phyloP scores from a whole-genome alignment of 2,888 invertebrate genomes.

The Zelleria hepariella region DNA sequence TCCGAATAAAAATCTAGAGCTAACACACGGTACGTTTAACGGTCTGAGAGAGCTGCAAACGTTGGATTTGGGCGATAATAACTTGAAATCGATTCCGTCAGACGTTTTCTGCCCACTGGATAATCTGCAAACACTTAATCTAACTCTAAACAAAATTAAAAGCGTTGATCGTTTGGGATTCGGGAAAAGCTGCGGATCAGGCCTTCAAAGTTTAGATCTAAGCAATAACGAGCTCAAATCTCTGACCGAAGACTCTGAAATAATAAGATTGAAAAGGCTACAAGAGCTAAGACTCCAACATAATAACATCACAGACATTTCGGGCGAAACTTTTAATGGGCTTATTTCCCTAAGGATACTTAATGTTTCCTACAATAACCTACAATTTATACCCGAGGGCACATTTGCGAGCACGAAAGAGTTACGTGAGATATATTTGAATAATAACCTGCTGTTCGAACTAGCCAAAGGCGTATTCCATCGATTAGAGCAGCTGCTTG shows the following conservation, averaged over 20 bases:
- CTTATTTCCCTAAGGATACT: slow-evolving; percentile 83
- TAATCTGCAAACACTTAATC: slow-evolving; percentile 84
- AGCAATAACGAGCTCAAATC: slow-evolving; percentile 84
- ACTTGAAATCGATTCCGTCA: slow-evolving; percentile 82
- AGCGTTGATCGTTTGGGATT: slow-evolving; percentile 84
- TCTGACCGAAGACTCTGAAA: slow-evolving; percentile 81
- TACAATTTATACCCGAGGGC: slow-evolving; percentile 85
- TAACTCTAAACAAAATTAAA: slow-evolving; percentile 85
- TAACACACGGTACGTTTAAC: slow-evolving; percentile 79
- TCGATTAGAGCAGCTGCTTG: slow-evolving; percentile 86
- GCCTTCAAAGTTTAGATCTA: slow-evolving; percentile 83
- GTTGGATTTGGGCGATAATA: slow-evolving; percentile 85
- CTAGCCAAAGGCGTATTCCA: slow-evolving; percentile 88
- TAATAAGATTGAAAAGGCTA: slow-evolving; percentile 81
- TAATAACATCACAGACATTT: slow-evolving; percentile 85
- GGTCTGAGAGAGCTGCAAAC: slow-evolving; percentile 84
- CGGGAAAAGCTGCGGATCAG: slow-evolving; percentile 75
- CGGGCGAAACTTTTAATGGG: slow-evolving; percentile 84
- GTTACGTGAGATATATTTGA: slow-evolving; percentile 86
- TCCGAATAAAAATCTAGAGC: slow-evolving; percentile 80
- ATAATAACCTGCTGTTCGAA: slow-evolving; percentile 88
- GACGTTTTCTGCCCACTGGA: slow-evolving; percentile 84
- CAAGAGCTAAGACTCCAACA: slow-evolving; percentile 85
- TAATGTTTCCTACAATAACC: slow-evolving; percentile 88
- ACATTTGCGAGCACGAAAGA: slow-evolving; percentile 87